Evolutionary conservation across 1,140 invertebrate species (phyloP), one percentile per base, ranked within the genome.

Genomic region (Drosophila mayri): DNA sequence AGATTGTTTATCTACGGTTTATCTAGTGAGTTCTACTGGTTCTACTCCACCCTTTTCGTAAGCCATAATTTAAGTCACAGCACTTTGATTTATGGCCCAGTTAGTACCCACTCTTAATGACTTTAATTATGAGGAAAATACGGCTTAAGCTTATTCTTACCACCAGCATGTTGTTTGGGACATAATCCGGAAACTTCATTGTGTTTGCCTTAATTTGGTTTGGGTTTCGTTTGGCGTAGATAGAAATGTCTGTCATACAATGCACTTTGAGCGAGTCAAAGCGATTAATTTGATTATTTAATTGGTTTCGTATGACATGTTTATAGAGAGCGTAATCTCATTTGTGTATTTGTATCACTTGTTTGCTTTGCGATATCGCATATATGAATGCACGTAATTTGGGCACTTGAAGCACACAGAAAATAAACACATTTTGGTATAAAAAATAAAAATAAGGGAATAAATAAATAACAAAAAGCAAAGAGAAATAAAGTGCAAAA

Each of bases 141-240:
- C 14, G 32, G 20, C 58, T 63, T 57, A 10, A 64, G 59, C 28
- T 52, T 30, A 20, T 16, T 58, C 86, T 90, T 90, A 90, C 91
- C 91, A 87, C 91, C 87, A 91, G 67, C 72, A 92, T 90, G 73
- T 92, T 92, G 73, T 92, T 92, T 40, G 85, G 91, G 49, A 92
- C 61, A 80, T 90, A 92, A 81, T 92, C 87, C 75, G 91, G 87
- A 88, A 92, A 92, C 73, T 92, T 92, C 91, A 92, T 92, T 61
- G 63, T 92, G 38, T 50, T 57, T 65, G 55, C 47, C 57, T 43
- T 70, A 25, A 66, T 57, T 59, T 62, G 52, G 63, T 79, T 66
- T 77, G 14, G 35, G n/a, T 50, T 20, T 50, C 59, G 57, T 76
- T 71, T 57, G 37, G 12, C 62, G 40, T 46, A 80, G 76, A 72